Percentiles rank a stretch among this genome's conserved stretches.
Conservation (phyloP, 2,888 invertebrate species). For the Agelastica alni region DNA sequence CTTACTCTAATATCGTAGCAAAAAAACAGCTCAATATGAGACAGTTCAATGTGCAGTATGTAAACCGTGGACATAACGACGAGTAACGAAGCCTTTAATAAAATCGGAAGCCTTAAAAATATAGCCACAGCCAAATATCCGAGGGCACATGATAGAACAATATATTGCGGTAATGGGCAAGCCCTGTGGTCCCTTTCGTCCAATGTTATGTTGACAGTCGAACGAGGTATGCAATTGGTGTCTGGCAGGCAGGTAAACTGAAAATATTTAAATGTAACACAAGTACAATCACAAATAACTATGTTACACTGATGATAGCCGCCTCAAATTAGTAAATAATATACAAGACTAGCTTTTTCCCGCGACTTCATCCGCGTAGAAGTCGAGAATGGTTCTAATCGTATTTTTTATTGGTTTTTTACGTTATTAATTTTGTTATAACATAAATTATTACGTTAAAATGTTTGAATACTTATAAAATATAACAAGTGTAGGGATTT, state of each 20-base stretch:
- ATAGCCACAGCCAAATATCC: constrained; percentile 84
- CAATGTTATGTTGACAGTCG: constrained; percentile 61
- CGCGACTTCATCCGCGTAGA: no score
- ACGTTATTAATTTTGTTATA: no score
- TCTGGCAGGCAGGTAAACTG: constrained; percentile 69
- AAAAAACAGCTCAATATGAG: constrained; percentile 78
- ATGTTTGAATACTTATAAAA: no score
- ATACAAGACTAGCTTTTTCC: no score
- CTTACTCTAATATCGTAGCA: constrained; percentile 79
- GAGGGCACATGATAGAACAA: constrained; percentile 81
- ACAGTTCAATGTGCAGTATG: constrained; percentile 77
- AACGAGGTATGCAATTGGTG: constrained; percentile 55
- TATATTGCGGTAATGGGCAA: constrained; percentile 85
- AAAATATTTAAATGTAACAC: no score
- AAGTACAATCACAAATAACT: no score
- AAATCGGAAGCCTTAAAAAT: constrained; percentile 80
- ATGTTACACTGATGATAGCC: no score
- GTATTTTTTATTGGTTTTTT: no score
- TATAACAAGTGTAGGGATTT: no score
- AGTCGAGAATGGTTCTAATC: no score
- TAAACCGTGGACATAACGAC: constrained; percentile 80
- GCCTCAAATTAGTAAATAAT: no score
- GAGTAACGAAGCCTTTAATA: constrained; percentile 78
- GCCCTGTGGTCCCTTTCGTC: constrained; percentile 70
- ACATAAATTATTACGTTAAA: no score